Conservation (phyloP, 1,140 invertebrate species). For the Cydia fagiglandana region DNA sequence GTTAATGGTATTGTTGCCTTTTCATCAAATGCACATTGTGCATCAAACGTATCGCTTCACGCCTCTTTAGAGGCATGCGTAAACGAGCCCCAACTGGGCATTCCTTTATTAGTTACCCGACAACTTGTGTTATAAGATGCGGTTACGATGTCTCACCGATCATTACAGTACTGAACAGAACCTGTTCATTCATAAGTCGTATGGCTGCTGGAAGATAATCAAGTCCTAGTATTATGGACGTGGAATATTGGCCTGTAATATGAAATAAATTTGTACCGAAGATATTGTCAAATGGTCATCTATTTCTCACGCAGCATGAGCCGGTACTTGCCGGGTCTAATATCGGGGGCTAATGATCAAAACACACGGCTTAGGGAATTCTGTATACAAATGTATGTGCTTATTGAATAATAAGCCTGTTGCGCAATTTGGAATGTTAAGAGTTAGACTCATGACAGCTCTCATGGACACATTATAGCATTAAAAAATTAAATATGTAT, state of each 20-base stretch:
- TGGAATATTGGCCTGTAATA: constrained; percentile 44
- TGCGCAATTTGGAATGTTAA: constrained; percentile 48
- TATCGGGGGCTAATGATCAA: constrained; percentile 58
- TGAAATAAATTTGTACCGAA: constrained; percentile 49
- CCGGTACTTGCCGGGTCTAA: constrained; percentile 52
- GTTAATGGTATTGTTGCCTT: constrained; percentile 33
- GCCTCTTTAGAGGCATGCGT: constrained; percentile 12
- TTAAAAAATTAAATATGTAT: constrained; percentile 39
- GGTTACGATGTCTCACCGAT: constrained; percentile 3
- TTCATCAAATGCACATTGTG: constrained; percentile 17
- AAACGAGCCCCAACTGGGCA: constrained; percentile 5
- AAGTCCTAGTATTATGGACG: constrained; percentile 47
- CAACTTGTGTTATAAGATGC: constrained; percentile 7
- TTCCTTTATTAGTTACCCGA: not conserved
- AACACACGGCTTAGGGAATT: constrained; percentile 52
- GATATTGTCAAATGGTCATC: constrained; percentile 60
- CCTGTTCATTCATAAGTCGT: constrained; percentile 42
- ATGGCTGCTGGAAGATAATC: constrained; percentile 46
- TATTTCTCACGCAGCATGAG: constrained; percentile 63
- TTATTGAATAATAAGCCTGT: constrained; percentile 58
- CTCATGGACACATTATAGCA: constrained; percentile 43
- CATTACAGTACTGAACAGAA: constrained; percentile 35
- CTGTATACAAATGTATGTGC: constrained; percentile 55
- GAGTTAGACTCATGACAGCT: constrained; percentile 39
- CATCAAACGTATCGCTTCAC: constrained; percentile 8